Percentiles rank a stretch among this genome's conserved stretches.
Evolutionary conservation across 37 sponge, comb jelly and placozoan genomes (phyloP).

Genomic region (Oopsacas minuta): DNA sequence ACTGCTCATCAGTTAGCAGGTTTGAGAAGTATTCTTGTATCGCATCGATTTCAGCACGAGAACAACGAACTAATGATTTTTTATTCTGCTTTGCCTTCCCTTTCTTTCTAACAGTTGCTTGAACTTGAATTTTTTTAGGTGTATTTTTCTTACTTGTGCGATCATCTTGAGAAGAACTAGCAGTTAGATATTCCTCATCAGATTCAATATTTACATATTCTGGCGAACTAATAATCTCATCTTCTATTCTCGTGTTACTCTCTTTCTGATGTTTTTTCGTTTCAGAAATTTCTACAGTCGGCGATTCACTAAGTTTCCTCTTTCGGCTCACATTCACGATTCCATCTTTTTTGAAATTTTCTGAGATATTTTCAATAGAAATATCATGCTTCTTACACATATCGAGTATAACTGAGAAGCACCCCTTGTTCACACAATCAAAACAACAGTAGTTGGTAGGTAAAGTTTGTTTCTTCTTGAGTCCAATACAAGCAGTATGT

Average conservation of each 20-base stretch:
- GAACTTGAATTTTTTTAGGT: background rate
- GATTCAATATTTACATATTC: background rate
- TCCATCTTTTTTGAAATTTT: background rate
- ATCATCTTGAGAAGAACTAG: background rate
- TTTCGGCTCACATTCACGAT: background rate
- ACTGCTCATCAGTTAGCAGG: background rate
- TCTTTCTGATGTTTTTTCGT: background rate
- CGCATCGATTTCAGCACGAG: background rate
- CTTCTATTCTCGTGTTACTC: too few relatives aligned
- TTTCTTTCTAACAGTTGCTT: background rate
- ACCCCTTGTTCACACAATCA: slow-evolving; percentile 5
- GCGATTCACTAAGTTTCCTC: background rate
- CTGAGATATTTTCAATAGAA: background rate
- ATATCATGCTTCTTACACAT: background rate
- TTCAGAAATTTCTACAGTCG: background rate
- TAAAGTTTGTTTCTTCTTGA: background rate
- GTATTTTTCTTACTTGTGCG: background rate
- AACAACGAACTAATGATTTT: background rate
- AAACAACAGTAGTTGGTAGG: slow-evolving; percentile 2
- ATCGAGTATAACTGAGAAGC: background rate
- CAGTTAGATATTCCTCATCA: background rate
- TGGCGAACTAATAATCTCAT: background rate
- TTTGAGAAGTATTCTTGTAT: background rate
- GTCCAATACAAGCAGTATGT: background rate
- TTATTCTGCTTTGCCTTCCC: background rate